Conservation (phyloP, 2,888 invertebrate genomes). For the Timema cristinae region DNA sequence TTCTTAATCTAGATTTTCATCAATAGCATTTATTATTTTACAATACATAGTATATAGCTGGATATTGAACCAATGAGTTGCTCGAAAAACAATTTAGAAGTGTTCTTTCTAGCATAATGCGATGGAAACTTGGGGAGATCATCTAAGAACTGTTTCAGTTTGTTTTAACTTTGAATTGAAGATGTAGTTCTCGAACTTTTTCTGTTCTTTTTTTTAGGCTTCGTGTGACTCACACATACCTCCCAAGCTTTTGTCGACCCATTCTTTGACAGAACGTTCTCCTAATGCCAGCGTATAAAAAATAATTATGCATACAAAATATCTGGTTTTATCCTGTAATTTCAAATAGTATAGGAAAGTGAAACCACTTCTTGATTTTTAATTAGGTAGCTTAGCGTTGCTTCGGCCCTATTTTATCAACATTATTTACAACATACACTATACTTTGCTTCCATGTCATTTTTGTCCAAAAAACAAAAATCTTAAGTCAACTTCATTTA, state of each 20-base stretch:
- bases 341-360: background rate
- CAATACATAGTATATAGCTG: background rate
- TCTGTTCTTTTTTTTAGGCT: background rate
- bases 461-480: too few relatives aligned
- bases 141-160: background rate
- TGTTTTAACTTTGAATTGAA: background rate
- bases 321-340: background rate
- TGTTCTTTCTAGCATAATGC: too few relatives aligned
- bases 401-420: background rate
- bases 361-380: background rate
- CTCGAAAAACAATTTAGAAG: too few relatives aligned
- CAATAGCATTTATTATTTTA: background rate
- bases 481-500: too few relatives aligned
- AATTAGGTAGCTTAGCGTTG: background rate
- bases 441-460: too few relatives aligned
- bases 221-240: background rate
- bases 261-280: conserved; percentile 6
- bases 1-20: background rate
- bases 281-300: background rate
- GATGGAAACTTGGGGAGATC: background rate
- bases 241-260: background rate
- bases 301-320: background rate
- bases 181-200: background rate
- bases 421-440: too few relatives aligned
- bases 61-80: background rate